phyloP scores from a whole-genome alignment of 2,888 invertebrate species.

The Fragum sueziense region DNA sequence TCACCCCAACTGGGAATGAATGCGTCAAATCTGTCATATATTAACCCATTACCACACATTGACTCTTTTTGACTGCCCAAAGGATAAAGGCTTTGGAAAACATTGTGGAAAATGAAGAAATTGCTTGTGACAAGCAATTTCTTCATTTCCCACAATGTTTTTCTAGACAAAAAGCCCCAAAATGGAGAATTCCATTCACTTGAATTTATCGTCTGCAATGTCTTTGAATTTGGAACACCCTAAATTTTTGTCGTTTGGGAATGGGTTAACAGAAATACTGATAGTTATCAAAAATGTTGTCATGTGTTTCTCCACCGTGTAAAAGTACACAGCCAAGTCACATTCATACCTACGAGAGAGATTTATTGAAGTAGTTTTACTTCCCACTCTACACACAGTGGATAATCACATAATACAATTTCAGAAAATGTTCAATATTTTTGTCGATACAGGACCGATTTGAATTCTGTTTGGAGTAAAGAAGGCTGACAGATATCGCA shows the following conservation, averaged over 20 bases:
- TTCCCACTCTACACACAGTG: too few relatives aligned
- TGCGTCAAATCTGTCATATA: too few relatives aligned
- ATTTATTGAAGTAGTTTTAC: neutral
- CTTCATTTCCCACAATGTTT: neutral
- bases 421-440: too few relatives aligned
- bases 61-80: neutral
- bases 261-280: neutral
- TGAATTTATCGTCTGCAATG: too few relatives aligned
- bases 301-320: neutral
- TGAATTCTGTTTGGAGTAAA: too few relatives aligned
- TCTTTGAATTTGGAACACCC: too few relatives aligned
- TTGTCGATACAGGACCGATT: too few relatives aligned
- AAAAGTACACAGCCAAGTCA: neutral
- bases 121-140: neutral
- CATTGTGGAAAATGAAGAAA: conserved; percentile 2
- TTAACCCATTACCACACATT: neutral
- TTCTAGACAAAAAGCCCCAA: neutral
- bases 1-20: too few relatives aligned
- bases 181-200: too few relatives aligned
- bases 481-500: too few relatives aligned
- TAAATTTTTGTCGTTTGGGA: too few relatives aligned
- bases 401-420: too few relatives aligned
- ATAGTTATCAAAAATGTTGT: neutral
- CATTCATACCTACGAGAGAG: neutral
- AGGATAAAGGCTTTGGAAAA: neutral